Percentiles rank a stretch among this genome's conserved stretches.
These are phyloP conservation scores for Paramuricea clavata DNA, from an alignment of 92 coral and sea anemone species.

Conservation along the genomic window DNA sequence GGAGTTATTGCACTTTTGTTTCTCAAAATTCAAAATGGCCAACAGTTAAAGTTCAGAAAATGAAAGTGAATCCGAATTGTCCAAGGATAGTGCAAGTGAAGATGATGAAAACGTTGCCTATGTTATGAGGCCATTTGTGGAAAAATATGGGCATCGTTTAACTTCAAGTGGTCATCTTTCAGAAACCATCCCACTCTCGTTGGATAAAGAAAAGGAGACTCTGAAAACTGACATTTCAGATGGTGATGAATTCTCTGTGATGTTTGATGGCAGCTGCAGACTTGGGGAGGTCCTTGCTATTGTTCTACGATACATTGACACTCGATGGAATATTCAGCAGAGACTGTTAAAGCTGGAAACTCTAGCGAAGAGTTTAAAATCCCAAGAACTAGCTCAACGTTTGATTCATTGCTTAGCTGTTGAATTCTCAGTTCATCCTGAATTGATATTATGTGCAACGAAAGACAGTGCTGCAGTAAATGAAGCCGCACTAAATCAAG, in stretches of 20 bases:
- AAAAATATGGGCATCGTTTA: conserved; percentile 73
- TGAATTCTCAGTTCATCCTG: conserved; percentile 62
- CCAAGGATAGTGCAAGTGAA: conserved; percentile 42
- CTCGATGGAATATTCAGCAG: conserved; percentile 65
- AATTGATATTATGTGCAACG: conserved; percentile 52
- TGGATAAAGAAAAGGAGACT: conserved; percentile 69
- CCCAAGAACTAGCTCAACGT: conserved; percentile 67
- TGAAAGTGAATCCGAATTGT: conserved; percentile 29
- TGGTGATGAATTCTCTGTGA: conserved; percentile 64
- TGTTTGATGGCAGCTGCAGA: conserved; percentile 67
- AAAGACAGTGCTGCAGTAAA: conserved; percentile 52
- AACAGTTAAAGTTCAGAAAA: conserved; percentile 18
- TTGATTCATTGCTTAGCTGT: conserved; percentile 71
- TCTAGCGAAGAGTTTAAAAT: conserved; percentile 69
- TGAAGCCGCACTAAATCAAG: conserved; percentile 62
- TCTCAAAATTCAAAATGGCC: conserved; percentile 8
- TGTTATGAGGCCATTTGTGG: conserved; percentile 58
- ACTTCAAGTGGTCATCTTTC: conserved; percentile 61
- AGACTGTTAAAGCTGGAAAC: conserved; percentile 68
- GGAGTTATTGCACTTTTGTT: conserved; percentile 26
- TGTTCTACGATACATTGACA: conserved; percentile 64
- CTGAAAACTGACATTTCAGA: conserved; percentile 64
- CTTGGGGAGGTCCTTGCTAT: conserved; percentile 74
- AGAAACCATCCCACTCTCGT: conserved; percentile 66
- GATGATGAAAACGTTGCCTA: conserved; percentile 31